phyloP scores from a whole-genome alignment of 2,113 vertebrate species.

The Thamnophis sirtalis region DNA sequence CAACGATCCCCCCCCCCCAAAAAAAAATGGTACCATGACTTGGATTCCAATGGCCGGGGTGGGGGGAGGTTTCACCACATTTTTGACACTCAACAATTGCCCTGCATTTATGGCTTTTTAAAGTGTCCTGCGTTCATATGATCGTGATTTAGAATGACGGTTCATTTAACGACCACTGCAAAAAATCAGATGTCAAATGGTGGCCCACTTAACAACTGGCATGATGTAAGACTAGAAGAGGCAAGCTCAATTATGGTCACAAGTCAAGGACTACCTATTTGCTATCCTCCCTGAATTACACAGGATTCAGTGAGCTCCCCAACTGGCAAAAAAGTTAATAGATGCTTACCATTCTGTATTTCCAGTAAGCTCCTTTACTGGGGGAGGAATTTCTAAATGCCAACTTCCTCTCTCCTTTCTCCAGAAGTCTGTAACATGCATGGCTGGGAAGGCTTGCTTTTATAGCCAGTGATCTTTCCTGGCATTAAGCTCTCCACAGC shows the following conservation, averaged over 20 bases:
- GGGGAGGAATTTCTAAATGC: background rate
- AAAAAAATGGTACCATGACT: background rate
- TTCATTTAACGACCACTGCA: background rate
- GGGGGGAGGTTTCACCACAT: background rate
- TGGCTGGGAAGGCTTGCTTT: background rate
- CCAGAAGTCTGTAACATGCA: too few species aligned
- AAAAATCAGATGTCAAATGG: background rate
- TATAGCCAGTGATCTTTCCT: background rate
- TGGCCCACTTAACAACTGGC: background rate
- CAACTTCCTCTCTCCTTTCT: background rate
- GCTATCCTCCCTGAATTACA: background rate
- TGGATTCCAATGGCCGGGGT: too few species aligned
- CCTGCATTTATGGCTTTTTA: background rate
- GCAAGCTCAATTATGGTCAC: background rate
- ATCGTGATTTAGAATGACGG: background rate
- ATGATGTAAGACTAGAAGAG: background rate
- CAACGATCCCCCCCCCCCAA: fast-evolving
- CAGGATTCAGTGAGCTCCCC: background rate
- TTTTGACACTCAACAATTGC: background rate
- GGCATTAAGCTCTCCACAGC: too few species aligned
- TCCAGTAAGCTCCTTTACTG: background rate
- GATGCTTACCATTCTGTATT: background rate
- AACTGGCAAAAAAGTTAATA: background rate
- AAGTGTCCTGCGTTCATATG: background rate
- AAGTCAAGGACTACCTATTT: background rate